These are phyloP conservation scores for Microcebus tavaratra DNA, from an alignment of 2,113 vertebrate genomes.

Conservation along the genomic window DNA sequence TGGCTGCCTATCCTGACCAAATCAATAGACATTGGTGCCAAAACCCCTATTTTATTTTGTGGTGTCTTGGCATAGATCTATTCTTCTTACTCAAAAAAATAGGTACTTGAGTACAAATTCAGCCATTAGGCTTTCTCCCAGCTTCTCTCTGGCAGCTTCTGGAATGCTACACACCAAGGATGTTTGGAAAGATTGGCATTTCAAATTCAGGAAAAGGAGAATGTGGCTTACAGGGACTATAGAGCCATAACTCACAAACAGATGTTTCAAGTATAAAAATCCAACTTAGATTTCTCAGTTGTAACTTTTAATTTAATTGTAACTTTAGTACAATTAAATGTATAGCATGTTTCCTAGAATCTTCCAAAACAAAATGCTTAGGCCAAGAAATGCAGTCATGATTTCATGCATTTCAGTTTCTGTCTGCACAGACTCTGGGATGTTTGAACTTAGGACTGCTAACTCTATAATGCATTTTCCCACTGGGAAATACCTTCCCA, in stretches of 20 bases:
- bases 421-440: neutral
- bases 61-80: constrained; percentile 54
- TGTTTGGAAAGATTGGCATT: constrained; percentile 38
- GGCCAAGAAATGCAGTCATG: neutral
- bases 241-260: neutral
- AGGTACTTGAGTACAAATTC: constrained; percentile 59
- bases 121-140: constrained; percentile 46
- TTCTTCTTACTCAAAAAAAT: constrained; percentile 57
- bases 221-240: neutral
- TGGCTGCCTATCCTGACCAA: constrained; percentile 45
- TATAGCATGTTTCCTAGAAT: neutral
- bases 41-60: constrained; percentile 52
- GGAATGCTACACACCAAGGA: constrained; percentile 45
- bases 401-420: neutral
- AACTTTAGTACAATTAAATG: neutral
- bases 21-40: constrained; percentile 57
- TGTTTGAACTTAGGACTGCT: neutral
- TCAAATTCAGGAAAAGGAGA: constrained; percentile 20
- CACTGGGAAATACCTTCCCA: neutral
- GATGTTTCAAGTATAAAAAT: neutral
- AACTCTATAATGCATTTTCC: neutral
- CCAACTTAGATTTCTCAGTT: neutral
- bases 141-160: constrained; percentile 47
- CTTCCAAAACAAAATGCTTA: constrained; percentile 22
- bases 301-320: neutral